Evolutionary conservation across 2,797 vertebrate genomes (phyloP).

Genomic region (Siniperca obscura): DNA sequence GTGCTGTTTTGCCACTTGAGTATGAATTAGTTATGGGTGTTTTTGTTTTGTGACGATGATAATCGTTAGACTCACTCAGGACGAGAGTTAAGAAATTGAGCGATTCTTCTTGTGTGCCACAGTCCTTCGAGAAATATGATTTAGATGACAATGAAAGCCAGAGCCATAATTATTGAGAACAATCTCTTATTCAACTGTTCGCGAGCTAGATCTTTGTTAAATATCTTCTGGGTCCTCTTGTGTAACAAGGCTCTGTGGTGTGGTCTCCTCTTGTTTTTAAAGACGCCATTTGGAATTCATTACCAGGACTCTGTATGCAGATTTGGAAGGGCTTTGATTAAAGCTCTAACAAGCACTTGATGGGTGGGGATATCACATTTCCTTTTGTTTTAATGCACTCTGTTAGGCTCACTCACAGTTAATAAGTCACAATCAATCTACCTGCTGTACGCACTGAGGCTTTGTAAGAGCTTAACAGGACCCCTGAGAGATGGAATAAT

Average conservation of each 20-base stretch:
- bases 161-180: constrained; percentile 68
- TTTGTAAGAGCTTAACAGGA: constrained; percentile 85
- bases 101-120: constrained; percentile 44
- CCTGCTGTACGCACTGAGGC: constrained; percentile 81
- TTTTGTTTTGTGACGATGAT: constrained; percentile 70
- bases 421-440: constrained; percentile 87
- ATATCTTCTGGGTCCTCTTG: constrained; percentile 68
- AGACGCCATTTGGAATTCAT: constrained; percentile 82
- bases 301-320: constrained; percentile 79
- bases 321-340: constrained; percentile 86
- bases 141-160: constrained; percentile 61
- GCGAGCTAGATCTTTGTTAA: constrained; percentile 64
- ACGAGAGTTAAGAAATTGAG: constrained; percentile 57
- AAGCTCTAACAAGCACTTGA: constrained; percentile 86
- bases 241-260: constrained; percentile 60
- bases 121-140: constrained; percentile 66
- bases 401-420: constrained; percentile 85
- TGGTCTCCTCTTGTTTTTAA: constrained; percentile 76
- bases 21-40: constrained; percentile 57
- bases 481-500: constrained; percentile 84
- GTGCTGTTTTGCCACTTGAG: constrained; percentile 53
- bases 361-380: constrained; percentile 86
- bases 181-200: constrained; percentile 61
- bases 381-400: constrained; percentile 87
- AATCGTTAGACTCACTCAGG: constrained; percentile 54